These are phyloP conservation scores for Enteromius argenteus DNA, from an alignment of 2,797 vertebrate genomes.

Conservation along the genomic window DNA sequence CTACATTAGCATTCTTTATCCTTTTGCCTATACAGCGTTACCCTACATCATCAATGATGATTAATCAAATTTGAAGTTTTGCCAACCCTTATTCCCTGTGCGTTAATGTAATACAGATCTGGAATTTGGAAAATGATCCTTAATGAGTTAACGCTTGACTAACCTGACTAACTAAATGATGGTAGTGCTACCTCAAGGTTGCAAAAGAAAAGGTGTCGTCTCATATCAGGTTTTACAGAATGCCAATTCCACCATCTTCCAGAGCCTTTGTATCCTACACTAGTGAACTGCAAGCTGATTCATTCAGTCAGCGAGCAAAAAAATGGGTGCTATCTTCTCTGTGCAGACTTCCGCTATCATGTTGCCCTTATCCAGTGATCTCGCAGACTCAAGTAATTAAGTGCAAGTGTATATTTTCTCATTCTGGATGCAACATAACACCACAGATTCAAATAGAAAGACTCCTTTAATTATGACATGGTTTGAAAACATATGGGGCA, in stretches of 20 bases:
- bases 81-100: constrained; percentile 47
- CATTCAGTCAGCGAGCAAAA: constrained; percentile 74
- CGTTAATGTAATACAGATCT: constrained; percentile 38
- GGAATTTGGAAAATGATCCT: constrained; percentile 37
- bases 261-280: constrained; percentile 41
- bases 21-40: constrained; percentile 43
- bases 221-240: constrained; percentile 32
- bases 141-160: constrained; percentile 37
- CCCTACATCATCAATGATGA: constrained; percentile 55
- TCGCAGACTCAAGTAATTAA: constrained; percentile 35
- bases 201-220: constrained; percentile 22
- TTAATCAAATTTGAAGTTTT: constrained; percentile 52
- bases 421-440: constrained; percentile 27
- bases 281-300: constrained; percentile 70
- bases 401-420: constrained; percentile 32
- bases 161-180: constrained; percentile 41
- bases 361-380: constrained; percentile 53
- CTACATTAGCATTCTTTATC: constrained; percentile 42
- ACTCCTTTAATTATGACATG: constrained; percentile 4
- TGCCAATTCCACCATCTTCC: constrained; percentile 30
- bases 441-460: background rate
- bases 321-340: constrained; percentile 75
- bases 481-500: constrained; percentile 10
- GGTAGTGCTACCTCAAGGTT: constrained; percentile 30
- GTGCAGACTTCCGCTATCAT: constrained; percentile 72